Evolutionary conservation across 2,888 invertebrate species (phyloP).

Genomic region (Sclerodermus sp.): DNA sequence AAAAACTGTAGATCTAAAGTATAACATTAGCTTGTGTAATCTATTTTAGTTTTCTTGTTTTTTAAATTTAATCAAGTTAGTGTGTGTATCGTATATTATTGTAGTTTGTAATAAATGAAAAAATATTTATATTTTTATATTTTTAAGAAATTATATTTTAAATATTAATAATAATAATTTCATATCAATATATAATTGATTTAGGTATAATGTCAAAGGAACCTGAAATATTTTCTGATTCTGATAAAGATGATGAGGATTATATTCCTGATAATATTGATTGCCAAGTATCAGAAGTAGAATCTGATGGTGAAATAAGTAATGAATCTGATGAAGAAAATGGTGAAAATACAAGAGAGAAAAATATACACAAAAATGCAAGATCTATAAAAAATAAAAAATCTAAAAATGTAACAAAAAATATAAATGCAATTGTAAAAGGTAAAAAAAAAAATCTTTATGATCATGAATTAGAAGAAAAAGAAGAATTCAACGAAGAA

Average conservation of each 20-base stretch:
- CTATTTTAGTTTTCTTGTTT: no score
- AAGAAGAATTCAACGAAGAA: conserved; percentile 59
- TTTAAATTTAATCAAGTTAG: no score
- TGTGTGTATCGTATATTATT: no score
- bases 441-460: conserved; percentile 27
- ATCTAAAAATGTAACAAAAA: conserved; percentile 31
- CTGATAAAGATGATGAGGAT: conserved; percentile 79
- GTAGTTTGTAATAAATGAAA: no score
- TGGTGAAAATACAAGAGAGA: conserved; percentile 35
- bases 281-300: conserved; percentile 69
- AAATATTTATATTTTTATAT: no score
- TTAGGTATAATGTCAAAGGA: conserved; percentile 56
- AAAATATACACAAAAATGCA: conserved; percentile 29
- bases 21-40: no score
- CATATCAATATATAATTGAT: no score
- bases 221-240: conserved; percentile 64
- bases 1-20: no score
- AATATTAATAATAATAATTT: no score
- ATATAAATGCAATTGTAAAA: conserved; percentile 15
- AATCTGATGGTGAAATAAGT: conserved; percentile 67
- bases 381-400: conserved; percentile 34
- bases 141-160: no score
- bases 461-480: conserved; percentile 41
- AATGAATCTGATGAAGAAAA: conserved; percentile 64
- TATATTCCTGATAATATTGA: conserved; percentile 69